These are phyloP conservation scores for Gadus chalcogrammus DNA, from an alignment of 2,113 vertebrate genomes.

Conservation along the genomic window DNA sequence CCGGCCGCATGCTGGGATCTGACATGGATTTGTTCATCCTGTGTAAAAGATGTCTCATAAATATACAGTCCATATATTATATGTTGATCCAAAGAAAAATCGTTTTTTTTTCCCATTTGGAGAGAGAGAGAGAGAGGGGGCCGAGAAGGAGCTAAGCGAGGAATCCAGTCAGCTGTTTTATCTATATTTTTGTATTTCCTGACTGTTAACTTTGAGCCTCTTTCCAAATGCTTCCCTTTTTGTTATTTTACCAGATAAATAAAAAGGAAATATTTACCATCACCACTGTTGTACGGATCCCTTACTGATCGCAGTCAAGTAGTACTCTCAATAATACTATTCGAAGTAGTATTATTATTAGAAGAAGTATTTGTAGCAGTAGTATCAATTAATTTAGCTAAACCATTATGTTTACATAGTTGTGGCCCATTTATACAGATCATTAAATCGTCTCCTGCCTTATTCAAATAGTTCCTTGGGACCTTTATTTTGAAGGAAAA, in stretches of 20 bases:
- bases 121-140: slow-evolving; percentile 1
- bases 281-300: background rate
- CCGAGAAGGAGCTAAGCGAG: slow-evolving; percentile 30
- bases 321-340: too few relatives aligned
- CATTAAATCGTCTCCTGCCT: background rate
- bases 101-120: slow-evolving; percentile 55
- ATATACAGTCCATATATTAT: slow-evolving; percentile 53
- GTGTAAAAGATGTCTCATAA: slow-evolving; percentile 56
- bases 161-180: slow-evolving; percentile 57
- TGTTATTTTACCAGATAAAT: slow-evolving; percentile 66
- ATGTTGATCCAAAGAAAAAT: slow-evolving; percentile 67
- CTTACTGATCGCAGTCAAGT: too few relatives aligned
- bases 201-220: slow-evolving; percentile 51
- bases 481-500: slow-evolving; percentile 26
- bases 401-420: too few relatives aligned
- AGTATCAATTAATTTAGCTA: too few relatives aligned
- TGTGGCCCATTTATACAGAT: too few relatives aligned
- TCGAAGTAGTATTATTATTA: too few relatives aligned
- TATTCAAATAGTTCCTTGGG: background rate
- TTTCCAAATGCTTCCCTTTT: slow-evolving; percentile 64
- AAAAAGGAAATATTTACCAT: slow-evolving; percentile 57
- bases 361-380: too few relatives aligned
- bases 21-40: slow-evolving; percentile 45
- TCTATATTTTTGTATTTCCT: slow-evolving; percentile 76
- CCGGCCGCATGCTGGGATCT: slow-evolving; percentile 35